Percentiles rank a stretch among this genome's conserved stretches.
Evolutionary conservation across 2,113 vertebrate species (phyloP).

Genomic region (Pelvicachromis taeniatus): DNA sequence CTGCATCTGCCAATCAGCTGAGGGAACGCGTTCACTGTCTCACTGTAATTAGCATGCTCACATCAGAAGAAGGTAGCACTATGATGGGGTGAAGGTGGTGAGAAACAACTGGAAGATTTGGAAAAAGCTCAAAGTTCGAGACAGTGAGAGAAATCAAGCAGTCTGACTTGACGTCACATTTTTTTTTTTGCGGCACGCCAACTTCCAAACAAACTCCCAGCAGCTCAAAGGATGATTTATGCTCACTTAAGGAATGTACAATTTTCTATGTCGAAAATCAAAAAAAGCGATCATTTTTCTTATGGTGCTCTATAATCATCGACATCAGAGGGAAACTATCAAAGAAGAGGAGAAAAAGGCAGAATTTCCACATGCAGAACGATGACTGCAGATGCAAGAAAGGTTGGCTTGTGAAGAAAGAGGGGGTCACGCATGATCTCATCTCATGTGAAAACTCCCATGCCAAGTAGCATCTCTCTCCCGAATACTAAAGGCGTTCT

Average conservation of each 20-base stretch:
- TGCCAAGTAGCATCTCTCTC: rapidly evolving
- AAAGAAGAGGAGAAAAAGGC: not conserved
- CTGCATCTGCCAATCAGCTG: not conserved
- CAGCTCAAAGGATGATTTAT: not conserved
- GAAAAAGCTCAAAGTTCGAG: rapidly evolving
- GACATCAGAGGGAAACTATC: not conserved
- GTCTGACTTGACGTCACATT: not conserved
- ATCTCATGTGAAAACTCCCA: not conserved
- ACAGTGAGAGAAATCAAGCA: not conserved
- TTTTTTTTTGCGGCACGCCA: not conserved
- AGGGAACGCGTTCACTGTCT: not conserved
- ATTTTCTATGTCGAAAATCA: not conserved
- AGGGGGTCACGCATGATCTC: not conserved
- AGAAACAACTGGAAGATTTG: not conserved
- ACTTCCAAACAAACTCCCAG: not conserved
- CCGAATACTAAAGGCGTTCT: not conserved
- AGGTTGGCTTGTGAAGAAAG: not conserved
- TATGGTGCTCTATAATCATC: not conserved
- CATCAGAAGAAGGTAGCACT: not conserved
- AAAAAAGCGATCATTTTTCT: not conserved
- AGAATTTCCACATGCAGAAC: not conserved
- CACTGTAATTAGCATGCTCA: not conserved
- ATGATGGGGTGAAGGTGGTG: not conserved
- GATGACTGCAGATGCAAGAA: not conserved
- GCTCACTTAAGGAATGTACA: not conserved